phyloP scores from a whole-genome alignment of 2,113 vertebrate species.

The Aegithalos caudatus region DNA sequence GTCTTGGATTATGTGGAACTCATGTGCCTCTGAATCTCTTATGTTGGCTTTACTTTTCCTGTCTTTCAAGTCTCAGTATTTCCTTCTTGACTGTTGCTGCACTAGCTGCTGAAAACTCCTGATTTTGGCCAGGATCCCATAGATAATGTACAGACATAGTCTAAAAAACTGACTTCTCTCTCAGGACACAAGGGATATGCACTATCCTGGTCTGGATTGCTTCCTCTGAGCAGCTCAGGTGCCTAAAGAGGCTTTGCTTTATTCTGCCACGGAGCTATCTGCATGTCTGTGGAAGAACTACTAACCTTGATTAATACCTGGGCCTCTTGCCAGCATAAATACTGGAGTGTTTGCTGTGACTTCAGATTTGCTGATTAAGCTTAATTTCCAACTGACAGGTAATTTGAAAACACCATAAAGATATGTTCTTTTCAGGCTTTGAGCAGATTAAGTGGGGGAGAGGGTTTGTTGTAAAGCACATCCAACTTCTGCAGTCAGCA shows the following conservation, averaged over 20 bases:
- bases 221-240: not conserved
- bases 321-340: conserved; percentile 1
- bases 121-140: not conserved
- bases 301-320: not conserved
- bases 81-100: not conserved
- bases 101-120: not conserved
- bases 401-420: conserved; percentile 15
- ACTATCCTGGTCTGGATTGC: not conserved
- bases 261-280: not conserved
- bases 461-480: not conserved
- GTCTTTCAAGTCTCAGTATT: not conserved
- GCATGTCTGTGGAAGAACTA: not conserved
- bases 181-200: not conserved
- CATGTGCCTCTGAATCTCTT: not conserved
- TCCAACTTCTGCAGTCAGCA: conserved; percentile 42
- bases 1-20: not conserved
- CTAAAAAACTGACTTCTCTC: not conserved
- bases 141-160: not conserved
- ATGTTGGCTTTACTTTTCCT: not conserved
- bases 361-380: conserved; percentile 45
- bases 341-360: not conserved
- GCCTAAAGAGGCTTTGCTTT: not conserved
- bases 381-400: conserved; percentile 26
- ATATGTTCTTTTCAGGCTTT: not conserved
- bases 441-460: not conserved